These are phyloP conservation scores for Epizoanthus scotinus DNA, from an alignment of 92 coral and sea anemone species.

Conservation along the genomic window DNA sequence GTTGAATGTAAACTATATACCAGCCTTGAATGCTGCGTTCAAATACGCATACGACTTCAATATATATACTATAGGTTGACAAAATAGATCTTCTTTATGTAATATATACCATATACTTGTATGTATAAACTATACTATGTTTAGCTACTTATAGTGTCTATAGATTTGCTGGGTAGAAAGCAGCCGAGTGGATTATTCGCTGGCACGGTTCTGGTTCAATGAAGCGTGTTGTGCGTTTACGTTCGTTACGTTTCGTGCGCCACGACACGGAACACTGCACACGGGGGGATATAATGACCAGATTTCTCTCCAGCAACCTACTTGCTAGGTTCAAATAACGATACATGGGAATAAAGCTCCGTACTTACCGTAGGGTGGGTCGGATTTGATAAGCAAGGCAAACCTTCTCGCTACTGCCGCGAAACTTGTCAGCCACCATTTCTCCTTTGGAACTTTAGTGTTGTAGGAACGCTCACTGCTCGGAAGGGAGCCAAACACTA, in stretches of 20 bases:
- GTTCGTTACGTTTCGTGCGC: background rate
- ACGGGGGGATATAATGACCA: background rate
- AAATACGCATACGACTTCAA: too few species aligned
- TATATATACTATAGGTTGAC: too few species aligned
- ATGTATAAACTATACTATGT: too few species aligned
- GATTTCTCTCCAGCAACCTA: background rate
- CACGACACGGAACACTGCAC: slow-evolving; percentile 9
- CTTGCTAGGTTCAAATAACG: background rate
- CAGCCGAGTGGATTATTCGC: too few species aligned
- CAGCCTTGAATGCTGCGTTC: too few species aligned
- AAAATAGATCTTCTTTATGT: too few species aligned
- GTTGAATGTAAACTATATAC: too few species aligned
- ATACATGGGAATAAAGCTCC: background rate
- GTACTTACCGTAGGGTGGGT: slow-evolving; percentile 81
- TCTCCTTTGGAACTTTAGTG: slow-evolving; percentile 45
- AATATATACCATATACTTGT: too few species aligned
- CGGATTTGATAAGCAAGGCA: slow-evolving; percentile 50
- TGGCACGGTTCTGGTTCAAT: slow-evolving; percentile 8
- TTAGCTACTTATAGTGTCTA: too few species aligned
- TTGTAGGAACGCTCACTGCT: slow-evolving; percentile 42
- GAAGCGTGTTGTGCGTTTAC: background rate
- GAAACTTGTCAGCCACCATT: slow-evolving; percentile 77
- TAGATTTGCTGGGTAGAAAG: too few species aligned
- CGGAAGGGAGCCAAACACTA: slow-evolving; percentile 18
- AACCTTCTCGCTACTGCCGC: slow-evolving; percentile 60